Base-by-base conservation (phyloP, 92 coral and sea anemone genomes). In the Paragorgia papillata region DNA sequence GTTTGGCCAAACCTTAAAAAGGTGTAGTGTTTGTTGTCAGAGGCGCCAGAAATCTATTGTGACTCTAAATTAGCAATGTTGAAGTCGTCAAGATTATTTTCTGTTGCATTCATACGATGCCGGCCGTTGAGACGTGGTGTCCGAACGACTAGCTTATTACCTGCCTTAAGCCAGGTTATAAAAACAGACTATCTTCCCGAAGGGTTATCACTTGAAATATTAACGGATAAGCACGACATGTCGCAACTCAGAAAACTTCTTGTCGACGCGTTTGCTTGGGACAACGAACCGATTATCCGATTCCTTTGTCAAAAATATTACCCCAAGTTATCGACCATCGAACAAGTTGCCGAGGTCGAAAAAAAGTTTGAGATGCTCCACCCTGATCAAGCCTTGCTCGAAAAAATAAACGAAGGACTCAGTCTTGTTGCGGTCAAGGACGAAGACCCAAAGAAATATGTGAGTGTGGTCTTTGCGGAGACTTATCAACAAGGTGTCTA, bases 221-320 rank as follows among this genome's bases (percentile, higher is more conserved):
- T 64, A 13, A 64, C 21, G 28, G 3, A 35, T 19, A 64, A 2
- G 22, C 71, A 64, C 14, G 32, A 37, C 48, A 1, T 64, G 0
- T 24, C 29, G 3, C 25, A 64, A 64, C 15, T 64, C n/a, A 44
- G 71, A 1, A 34, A 40, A 40, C 71, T 64, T 1, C 71, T 64
- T 17, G 53, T 64, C 13, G 27, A 37, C 2, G 71, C 29, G 53
- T 64, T 64, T 64, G 71, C 37, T 13, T 64, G 35, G 44, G 37
- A 64, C 28, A 44, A 40, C 43, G 71, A 64, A 9, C 71, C 71
- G 0, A 17, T 64, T 9, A 64, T 64, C 18, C 54, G 21, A 12
- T 0, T 28, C 2, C 53, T 64, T 3, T 35, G 71, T n/a, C 51
- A 64, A 28, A 50, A 31, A 2, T 29, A 44, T 3, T 64, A 64